phyloP scores from a whole-genome alignment of 1,140 invertebrate species.

The Coenobita brevimanus region DNA sequence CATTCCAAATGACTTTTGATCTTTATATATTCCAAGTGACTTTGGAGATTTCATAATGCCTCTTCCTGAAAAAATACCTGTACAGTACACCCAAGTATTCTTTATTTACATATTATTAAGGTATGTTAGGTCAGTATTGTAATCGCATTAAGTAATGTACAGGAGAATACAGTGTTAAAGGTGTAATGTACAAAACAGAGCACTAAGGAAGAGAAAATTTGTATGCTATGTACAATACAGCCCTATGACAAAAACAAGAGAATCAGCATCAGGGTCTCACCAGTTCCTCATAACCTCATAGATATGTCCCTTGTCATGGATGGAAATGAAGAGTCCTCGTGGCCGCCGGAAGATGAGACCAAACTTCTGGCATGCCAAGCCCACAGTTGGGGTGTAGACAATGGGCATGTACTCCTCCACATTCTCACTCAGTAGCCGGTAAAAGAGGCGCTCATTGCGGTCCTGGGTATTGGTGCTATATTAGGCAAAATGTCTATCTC shows the following conservation, averaged over 20 bases:
- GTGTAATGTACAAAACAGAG: no score
- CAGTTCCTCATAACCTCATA: constrained; percentile 92
- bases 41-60: no score
- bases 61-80: no score
- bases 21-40: no score
- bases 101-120: no score
- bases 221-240: no score
- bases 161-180: no score
- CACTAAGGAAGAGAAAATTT: no score
- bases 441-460: constrained; percentile 96
- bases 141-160: no score
- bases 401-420: constrained; percentile 97
- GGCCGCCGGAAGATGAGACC: constrained; percentile 95
- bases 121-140: no score
- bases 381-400: constrained; percentile 98
- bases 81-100: no score
- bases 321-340: constrained; percentile 95
- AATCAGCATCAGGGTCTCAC: constrained; percentile 75
- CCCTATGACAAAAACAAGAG: background rate
- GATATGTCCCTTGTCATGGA: constrained; percentile 95
- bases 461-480: constrained; percentile 79
- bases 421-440: constrained; percentile 92
- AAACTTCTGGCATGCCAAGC: constrained; percentile 96
- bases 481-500: background rate
- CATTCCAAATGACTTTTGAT: no score